Base-by-base conservation (phyloP, 2,888 invertebrate species). In the Zaprionus obscuricornis region DNA sequence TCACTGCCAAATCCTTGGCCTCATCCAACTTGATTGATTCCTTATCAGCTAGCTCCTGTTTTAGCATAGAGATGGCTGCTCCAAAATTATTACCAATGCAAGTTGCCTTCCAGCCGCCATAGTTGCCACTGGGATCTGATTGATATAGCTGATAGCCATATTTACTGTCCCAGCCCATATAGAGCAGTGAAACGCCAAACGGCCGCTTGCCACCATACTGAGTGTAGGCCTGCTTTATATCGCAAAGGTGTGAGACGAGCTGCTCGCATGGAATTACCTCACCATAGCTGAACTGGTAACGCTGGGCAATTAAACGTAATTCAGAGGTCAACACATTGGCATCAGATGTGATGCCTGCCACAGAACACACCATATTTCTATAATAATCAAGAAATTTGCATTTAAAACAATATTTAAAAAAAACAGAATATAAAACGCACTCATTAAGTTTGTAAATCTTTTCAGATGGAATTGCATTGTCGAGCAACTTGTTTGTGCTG, bases 91-190 rank as follows among this genome's bases (percentile, higher is more conserved):
- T 98, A 58, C 99, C 99, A 88, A 99, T 99, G 90, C 99, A 99
- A 10, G 99, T 99, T 0, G 99, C 99, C 90, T 99, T 99, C 99
- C 99, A 99, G 5, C 99, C 99, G 67, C 98, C 97, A 89, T 99
- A 99, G 91, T 99, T 98, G 18, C 99, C 99, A 90, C 98, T 98
- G 24, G 99, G 99, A 91, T 99, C 99, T 1, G 98, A 99, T 89
- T 99, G 99, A 91, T 99, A 99, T 24, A 99, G 92, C 90, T 99
- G 99, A 90, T 97, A 99, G n/a, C 98, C 99, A 88, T 98, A 98
- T 89, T 99, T 98, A 86, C 96, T 96, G 90, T 99, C 99, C 99
- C 99, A 99, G 0, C 99, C 99, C 96, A 98, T 98, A 89, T 99
- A 99, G 36, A 99, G 91, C 87, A 99, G 95, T 0, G 99, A 99